Base-by-base conservation (phyloP, 2,113 vertebrate genomes). In the Crotophaga sulcirostris region DNA sequence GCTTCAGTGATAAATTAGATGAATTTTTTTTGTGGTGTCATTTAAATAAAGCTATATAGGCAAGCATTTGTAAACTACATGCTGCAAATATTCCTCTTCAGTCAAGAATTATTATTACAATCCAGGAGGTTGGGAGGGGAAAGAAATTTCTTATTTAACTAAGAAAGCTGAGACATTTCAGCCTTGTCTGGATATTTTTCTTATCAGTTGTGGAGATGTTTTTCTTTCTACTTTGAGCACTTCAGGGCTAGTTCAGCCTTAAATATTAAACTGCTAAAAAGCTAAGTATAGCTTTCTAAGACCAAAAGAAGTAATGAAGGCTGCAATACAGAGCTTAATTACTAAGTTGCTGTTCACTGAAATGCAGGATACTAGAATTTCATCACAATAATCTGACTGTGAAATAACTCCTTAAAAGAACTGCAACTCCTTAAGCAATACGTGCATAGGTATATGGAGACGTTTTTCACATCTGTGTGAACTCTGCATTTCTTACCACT, bases 401-500 rank as follows among this genome's bases (percentile, higher is more conserved):
- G 15, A 82, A 80, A 6, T 52, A 75, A 79, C 31, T 88, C 21
- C 54, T 83, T 33, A 60, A 66, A 85, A 67, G 25, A 77, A 64
- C 1, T 52, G 59, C 29, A 87, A 4, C 51, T 80, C 33, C 34
- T 49, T 29, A 87, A 62, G 17, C 44, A 28, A 72, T 36, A 33
- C 11, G 33, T 78, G 33, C 31, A 54, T 6, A 76, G 26, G 25
- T 33, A 42, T 4, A 77, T 3, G 13, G 52, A 75, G 62, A 73
- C 12, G 23, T 69, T 38, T 72, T 56, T 26, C 49, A 76, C 38
- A 18, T 66, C 18, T 54, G 24, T 51, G 16, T 54, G 13, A 89
- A 56, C 9, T 11, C 0, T 64, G 24, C 23, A 52, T 91, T 11
- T 95, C 97, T 98, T 98, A 99, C 99, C 98, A 97, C 97, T 98